phyloP scores from a whole-genome alignment of 2,797 vertebrate species.

The Sciaenops ocellatus region DNA sequence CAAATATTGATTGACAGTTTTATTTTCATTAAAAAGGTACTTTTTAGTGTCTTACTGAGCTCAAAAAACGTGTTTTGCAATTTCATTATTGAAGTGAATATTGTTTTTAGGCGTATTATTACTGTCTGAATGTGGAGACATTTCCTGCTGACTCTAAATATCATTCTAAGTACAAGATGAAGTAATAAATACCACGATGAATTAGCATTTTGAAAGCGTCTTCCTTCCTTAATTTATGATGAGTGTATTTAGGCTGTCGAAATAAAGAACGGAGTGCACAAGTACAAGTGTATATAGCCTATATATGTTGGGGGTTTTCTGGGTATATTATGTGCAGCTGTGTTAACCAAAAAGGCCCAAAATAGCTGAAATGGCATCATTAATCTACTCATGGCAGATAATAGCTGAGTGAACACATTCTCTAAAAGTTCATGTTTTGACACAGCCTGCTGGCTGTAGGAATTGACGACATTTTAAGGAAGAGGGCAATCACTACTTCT shows the following conservation, averaged over 20 bases:
- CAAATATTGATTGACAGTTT: neutral
- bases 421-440: neutral
- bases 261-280: neutral
- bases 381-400: neutral
- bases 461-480: constrained; percentile 56
- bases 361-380: neutral
- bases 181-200: constrained; percentile 5
- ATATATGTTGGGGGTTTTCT: neutral
- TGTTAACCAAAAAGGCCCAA: neutral
- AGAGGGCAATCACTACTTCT: constrained; percentile 58
- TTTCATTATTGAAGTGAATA: neutral
- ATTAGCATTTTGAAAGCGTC: neutral
- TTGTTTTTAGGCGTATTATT: neutral
- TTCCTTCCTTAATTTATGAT: constrained; percentile 10
- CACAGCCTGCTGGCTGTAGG: neutral
- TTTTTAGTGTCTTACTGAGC: neutral
- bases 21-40: neutral
- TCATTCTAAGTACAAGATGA: neutral
- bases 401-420: neutral
- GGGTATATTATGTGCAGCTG: neutral
- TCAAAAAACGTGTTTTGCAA: neutral
- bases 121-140: neutral
- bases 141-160: neutral
- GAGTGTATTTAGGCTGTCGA: neutral
- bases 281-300: no score